Evolutionary conservation across 1,140 invertebrate species (phyloP).

Genomic region (Spodoptera litura): DNA sequence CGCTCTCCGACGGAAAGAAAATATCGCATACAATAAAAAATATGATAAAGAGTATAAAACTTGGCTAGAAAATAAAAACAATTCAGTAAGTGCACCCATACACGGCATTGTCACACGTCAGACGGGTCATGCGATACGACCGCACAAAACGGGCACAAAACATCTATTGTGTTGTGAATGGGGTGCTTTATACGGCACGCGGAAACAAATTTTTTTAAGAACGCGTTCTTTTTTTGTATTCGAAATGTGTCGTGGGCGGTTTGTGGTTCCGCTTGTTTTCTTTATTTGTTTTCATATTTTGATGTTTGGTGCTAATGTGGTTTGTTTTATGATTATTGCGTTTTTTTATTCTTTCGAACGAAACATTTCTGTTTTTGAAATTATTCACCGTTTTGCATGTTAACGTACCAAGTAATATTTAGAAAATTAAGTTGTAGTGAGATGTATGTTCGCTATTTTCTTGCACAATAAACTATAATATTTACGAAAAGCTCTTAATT

Average conservation of each 20-base stretch:
- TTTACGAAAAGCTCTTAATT: too few relatives aligned
- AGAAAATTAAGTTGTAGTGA: too few relatives aligned
- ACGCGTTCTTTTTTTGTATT: slow-evolving; percentile 74
- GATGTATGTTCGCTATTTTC: too few relatives aligned
- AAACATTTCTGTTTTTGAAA: too few relatives aligned
- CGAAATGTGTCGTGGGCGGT: slow-evolving; percentile 60
- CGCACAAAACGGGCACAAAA: slow-evolving; percentile 73
- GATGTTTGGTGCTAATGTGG: neutral
- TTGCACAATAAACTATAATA: too few relatives aligned
- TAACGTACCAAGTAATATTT: too few relatives aligned
- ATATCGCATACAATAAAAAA: slow-evolving; percentile 65
- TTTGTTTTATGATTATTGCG: neutral
- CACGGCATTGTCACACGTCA: slow-evolving; percentile 79
- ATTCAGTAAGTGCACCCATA: slow-evolving; percentile 81
- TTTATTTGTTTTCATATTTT: slow-evolving; percentile 9
- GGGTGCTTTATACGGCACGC: slow-evolving; percentile 75
- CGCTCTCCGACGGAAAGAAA: slow-evolving; percentile 69
- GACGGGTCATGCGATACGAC: slow-evolving; percentile 70
- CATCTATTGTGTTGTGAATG: slow-evolving; percentile 79
- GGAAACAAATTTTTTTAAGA: slow-evolving; percentile 82
- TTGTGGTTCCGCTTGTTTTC: slow-evolving; percentile 41
- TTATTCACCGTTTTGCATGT: too few relatives aligned
- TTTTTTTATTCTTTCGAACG: neutral
- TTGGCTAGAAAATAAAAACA: slow-evolving; percentile 76
- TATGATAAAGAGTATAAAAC: slow-evolving; percentile 62